Evolutionary conservation across 64 coral and sea anemone genomes (phyloP).

Genomic region (Anthopleura sola): DNA sequence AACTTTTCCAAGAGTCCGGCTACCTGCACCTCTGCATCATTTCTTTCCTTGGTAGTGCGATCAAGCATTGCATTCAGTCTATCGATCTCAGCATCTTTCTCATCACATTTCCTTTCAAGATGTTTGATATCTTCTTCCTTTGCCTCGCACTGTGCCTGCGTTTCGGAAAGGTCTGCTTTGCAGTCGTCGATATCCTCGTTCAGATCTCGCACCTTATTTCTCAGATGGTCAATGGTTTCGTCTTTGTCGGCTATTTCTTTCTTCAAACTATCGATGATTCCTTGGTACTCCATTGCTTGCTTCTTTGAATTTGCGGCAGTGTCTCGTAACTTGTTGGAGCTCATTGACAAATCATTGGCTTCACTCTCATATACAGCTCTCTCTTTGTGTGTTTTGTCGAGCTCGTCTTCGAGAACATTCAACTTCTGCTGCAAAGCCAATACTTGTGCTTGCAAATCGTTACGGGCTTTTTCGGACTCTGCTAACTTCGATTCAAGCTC

Average conservation of each 20-base stretch:
- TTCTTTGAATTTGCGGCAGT: conserved; percentile 26
- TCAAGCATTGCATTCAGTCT: conserved; percentile 49
- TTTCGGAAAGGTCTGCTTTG: conserved; percentile 34
- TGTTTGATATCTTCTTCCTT: conserved; percentile 50
- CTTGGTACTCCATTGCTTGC: conserved; percentile 35
- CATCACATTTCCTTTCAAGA: conserved; percentile 14
- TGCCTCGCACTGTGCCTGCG: conserved; percentile 2
- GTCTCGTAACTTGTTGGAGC: conserved; percentile 28
- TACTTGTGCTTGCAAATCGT: conserved; percentile 19
- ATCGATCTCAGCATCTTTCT: conserved; percentile 33
- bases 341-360: conserved; percentile 33
- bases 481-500: conserved; percentile 59
- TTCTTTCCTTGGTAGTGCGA: conserved; percentile 60
- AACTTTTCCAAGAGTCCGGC: conserved; percentile 68
- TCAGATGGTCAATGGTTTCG: conserved; percentile 44
- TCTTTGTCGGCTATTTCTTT: conserved; percentile 32
- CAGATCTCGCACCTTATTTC: conserved; percentile 28
- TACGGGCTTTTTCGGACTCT: conserved; percentile 46
- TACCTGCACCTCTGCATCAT: conserved; percentile 67
- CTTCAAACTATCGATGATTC: conserved; percentile 28
- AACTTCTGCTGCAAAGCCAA: conserved; percentile 37
- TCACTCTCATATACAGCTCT: conserved; percentile 40
- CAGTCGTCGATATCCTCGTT: conserved; percentile 21
- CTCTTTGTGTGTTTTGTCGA: conserved; percentile 29
- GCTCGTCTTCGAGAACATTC: conserved; percentile 35